Evolutionary conservation across 2,113 vertebrate genomes (phyloP).

Genomic region (Anser brachyrhynchus): DNA sequence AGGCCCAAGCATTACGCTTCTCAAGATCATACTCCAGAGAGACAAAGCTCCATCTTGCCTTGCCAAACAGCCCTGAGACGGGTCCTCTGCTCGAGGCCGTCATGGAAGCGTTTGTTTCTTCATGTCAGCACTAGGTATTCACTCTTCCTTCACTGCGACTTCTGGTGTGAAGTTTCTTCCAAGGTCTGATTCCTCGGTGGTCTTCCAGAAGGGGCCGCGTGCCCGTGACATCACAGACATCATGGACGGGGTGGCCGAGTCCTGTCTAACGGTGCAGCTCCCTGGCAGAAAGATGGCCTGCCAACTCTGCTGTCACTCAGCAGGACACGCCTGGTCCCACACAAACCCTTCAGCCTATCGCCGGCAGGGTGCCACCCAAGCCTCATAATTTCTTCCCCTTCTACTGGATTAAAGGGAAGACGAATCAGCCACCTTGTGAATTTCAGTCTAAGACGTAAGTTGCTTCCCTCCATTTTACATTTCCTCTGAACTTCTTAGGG

Average conservation of each 20-base stretch:
- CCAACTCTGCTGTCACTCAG: neutral
- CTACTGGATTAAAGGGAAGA: neutral
- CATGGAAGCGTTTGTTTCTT: neutral
- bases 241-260: neutral
- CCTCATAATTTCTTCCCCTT: neutral
- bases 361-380: neutral
- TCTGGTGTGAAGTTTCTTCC: neutral
- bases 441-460: neutral
- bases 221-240: slow-evolving; percentile 21
- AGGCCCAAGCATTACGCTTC: neutral
- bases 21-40: neutral
- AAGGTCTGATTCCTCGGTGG: accelerated
- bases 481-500: neutral
- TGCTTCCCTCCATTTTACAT: accelerated
- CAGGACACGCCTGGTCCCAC: neutral
- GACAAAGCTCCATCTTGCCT: neutral
- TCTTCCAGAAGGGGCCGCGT: neutral
- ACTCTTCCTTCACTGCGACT: neutral
- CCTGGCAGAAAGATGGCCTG: neutral
- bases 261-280: neutral
- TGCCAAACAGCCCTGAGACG: neutral
- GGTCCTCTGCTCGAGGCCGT: neutral
- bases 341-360: neutral
- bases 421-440: neutral
- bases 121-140: neutral